A percentile compares a stretch with the other conserved stretches of the same genome.
phyloP scores from a whole-genome alignment of 2,797 vertebrate species.

The Spea hammondii region DNA sequence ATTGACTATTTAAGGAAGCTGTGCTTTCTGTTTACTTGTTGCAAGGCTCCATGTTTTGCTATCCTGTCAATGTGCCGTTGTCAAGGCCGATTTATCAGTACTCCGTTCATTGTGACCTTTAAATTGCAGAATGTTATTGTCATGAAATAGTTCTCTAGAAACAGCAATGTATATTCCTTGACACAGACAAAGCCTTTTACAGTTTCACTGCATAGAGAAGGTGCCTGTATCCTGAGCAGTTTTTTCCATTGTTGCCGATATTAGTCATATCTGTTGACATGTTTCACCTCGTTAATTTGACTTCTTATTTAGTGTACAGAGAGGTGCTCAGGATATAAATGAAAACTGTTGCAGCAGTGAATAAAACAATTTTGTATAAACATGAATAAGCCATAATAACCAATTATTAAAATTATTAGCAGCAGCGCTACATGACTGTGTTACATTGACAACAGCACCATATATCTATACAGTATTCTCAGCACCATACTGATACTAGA shows the following conservation, averaged over 20 bases:
- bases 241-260: conserved; percentile 29
- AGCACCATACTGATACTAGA: background rate
- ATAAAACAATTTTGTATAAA: conserved; percentile 11
- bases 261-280: conserved; percentile 45
- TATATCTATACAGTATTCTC: background rate
- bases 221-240: conserved; percentile 11
- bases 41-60: conserved; percentile 23
- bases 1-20: background rate
- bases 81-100: conserved; percentile 31
- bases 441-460: background rate
- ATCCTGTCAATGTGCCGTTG: conserved; percentile 19
- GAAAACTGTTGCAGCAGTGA: background rate
- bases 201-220: background rate
- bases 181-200: conserved; percentile 30
- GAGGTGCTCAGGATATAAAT: conserved; percentile 6
- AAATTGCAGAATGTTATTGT: conserved; percentile 37
- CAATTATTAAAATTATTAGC: background rate
- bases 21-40: conserved; percentile 20
- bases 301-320: conserved; percentile 29
- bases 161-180: conserved; percentile 13
- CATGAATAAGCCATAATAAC: conserved; percentile 3
- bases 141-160: conserved; percentile 27
- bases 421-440: background rate
- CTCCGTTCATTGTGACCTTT: conserved; percentile 35
- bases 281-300: conserved; percentile 30